Conservation (phyloP, 1,140 invertebrate genomes). For the Orchesella cincta region DNA sequence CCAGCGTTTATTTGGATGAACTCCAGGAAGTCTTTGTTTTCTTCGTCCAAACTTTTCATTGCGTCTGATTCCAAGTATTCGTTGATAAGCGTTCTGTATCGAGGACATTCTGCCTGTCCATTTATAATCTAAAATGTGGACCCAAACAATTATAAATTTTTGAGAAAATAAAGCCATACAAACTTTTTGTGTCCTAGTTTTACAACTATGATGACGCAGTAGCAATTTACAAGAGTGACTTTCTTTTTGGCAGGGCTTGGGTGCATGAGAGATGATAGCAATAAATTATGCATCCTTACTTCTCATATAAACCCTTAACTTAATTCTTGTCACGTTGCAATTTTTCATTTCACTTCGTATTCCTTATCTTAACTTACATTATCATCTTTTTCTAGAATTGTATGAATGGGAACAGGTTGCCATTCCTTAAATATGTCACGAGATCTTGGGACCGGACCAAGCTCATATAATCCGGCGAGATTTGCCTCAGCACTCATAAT, state of each 20-base stretch:
- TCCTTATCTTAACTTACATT: too few relatives aligned
- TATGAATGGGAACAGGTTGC: slow-evolving; percentile 89
- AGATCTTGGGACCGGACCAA: slow-evolving; percentile 60
- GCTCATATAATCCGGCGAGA: slow-evolving; percentile 74
- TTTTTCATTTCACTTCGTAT: too few relatives aligned
- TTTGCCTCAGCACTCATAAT: slow-evolving; percentile 84
- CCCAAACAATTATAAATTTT: background rate
- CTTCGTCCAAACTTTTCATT: slow-evolving; percentile 62
- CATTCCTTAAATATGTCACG: slow-evolving; percentile 60
- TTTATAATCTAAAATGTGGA: background rate
- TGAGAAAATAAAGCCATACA: background rate
- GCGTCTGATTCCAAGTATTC: slow-evolving; percentile 62
- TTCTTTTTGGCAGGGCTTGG: too few relatives aligned
- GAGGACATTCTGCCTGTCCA: slow-evolving; percentile 59
- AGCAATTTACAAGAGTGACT: too few relatives aligned
- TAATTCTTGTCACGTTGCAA: too few relatives aligned
- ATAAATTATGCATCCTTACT: too few relatives aligned
- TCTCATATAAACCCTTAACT: too few relatives aligned
- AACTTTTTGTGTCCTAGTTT: too few relatives aligned
- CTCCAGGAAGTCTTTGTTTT: slow-evolving; percentile 66
- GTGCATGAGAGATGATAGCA: too few relatives aligned
- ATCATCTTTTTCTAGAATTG: slow-evolving; percentile 68
- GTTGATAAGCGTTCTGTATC: slow-evolving; percentile 63
- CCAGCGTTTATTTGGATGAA: slow-evolving; percentile 68
- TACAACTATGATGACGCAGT: too few relatives aligned